phyloP scores from a whole-genome alignment of 2,888 invertebrate species.

The Chironomus riparius region DNA sequence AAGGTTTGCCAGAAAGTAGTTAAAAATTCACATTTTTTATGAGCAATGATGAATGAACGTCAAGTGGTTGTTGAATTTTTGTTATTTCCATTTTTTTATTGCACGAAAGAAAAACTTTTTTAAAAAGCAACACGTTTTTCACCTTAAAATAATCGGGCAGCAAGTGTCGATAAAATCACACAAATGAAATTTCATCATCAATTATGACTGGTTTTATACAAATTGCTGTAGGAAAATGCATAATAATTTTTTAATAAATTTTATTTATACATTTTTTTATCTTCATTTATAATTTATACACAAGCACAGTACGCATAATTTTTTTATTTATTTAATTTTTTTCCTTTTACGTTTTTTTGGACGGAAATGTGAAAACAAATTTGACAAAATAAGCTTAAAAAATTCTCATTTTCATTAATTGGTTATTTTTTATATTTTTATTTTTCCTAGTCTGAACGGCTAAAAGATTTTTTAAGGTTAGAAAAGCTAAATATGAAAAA shows the following conservation, averaged over 20 bases:
- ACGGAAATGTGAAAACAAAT: slow-evolving; percentile 23
- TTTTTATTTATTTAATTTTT: not conserved
- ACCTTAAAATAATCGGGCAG: no score
- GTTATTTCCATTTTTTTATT: no score
- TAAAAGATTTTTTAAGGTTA: no score
- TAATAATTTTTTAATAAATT: not conserved
- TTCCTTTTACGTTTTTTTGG: slow-evolving; percentile 3
- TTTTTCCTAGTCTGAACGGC: no score
- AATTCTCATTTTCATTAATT: not conserved
- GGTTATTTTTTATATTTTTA: no score
- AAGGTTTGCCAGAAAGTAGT: no score
- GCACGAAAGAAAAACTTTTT: no score
- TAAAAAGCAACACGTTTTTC: no score
- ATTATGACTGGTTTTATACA: not conserved
- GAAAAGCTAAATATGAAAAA: not conserved
- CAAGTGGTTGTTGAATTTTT: no score
- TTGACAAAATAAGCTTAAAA: not conserved
- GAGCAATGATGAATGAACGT: no score
- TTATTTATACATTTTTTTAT: not conserved
- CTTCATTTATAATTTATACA: not conserved
- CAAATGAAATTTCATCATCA: not conserved
- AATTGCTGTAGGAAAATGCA: not conserved
- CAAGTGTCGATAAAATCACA: not conserved
- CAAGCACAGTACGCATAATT: not conserved
- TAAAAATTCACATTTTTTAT: no score